A percentile compares a stretch with the other conserved stretches of the same genome.
phyloP scores from a whole-genome alignment of 2,888 invertebrate genomes.

The Scaeva pyrastri region DNA sequence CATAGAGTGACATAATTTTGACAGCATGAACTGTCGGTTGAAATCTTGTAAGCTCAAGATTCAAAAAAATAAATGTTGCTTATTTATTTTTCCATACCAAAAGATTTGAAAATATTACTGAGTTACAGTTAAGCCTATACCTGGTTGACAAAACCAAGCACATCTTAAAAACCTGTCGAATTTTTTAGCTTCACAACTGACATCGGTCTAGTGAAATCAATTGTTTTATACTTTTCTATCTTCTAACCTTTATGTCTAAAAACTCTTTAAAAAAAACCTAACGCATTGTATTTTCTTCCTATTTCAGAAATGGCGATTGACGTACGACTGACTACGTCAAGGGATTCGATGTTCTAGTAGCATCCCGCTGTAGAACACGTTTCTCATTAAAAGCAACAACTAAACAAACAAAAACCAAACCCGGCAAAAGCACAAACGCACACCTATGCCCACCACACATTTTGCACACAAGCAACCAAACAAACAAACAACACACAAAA shows the following conservation, averaged over 20 bases:
- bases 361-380: conserved; percentile 43
- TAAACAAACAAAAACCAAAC: conserved; percentile 30
- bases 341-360: conserved; percentile 47
- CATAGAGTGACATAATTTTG: too few relatives aligned
- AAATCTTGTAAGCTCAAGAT: too few relatives aligned
- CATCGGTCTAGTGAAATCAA: too few relatives aligned
- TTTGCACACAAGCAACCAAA: conserved; percentile 1
- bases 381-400: conserved; percentile 36
- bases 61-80: too few relatives aligned
- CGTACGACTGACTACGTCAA: conserved; percentile 45
- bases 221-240: background rate
- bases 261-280: background rate
- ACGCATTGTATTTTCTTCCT: background rate
- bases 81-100: too few relatives aligned
- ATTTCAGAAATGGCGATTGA: conserved; percentile 70
- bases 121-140: too few relatives aligned
- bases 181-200: too few relatives aligned
- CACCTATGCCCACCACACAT: conserved; percentile 38
- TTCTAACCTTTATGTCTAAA: background rate
- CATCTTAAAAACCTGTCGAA: too few relatives aligned
- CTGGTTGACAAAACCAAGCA: too few relatives aligned
- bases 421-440: conserved; percentile 33
- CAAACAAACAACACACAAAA: conserved; percentile 29
- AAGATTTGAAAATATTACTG: too few relatives aligned
- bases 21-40: too few relatives aligned